These are phyloP conservation scores for Pollenia griseotomentosa DNA, from an alignment of 2,888 invertebrate species.

Conservation along the genomic window DNA sequence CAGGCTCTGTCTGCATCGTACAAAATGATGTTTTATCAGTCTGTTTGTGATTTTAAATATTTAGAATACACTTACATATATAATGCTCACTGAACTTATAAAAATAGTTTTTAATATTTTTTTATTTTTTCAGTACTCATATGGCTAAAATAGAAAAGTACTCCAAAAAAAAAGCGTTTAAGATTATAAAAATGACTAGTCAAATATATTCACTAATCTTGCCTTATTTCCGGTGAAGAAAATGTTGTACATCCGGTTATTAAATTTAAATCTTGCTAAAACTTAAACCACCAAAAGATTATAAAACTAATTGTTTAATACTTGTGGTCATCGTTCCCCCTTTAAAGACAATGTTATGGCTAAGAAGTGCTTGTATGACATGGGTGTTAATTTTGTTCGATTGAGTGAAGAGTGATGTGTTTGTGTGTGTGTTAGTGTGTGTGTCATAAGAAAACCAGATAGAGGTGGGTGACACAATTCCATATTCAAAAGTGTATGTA, in stretches of 20 bases:
- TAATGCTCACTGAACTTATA: slow-evolving; percentile 31
- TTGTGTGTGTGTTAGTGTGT: not conserved
- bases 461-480: slow-evolving; percentile 30
- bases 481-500: slow-evolving; percentile 19
- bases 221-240: too few species aligned
- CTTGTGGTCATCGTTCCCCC: not conserved
- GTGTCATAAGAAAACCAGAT: not conserved
- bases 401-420: slow-evolving; percentile 7
- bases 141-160: not conserved
- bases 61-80: not conserved
- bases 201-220: too few species aligned
- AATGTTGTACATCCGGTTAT: too few species aligned
- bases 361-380: slow-evolving; percentile 9
- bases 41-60: too few species aligned
- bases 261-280: not conserved
- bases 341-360: not conserved
- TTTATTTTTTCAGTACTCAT: slow-evolving; percentile 8
- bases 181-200: too few species aligned
- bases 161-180: not conserved
- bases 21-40: too few species aligned
- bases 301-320: not conserved
- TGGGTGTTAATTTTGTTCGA: slow-evolving; percentile 42
- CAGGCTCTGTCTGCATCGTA: too few species aligned
- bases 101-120: slow-evolving; percentile 43
- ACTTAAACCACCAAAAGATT: not conserved